Base-by-base conservation (phyloP, 1,140 invertebrate genomes). In the Spodoptera frugiperda region DNA sequence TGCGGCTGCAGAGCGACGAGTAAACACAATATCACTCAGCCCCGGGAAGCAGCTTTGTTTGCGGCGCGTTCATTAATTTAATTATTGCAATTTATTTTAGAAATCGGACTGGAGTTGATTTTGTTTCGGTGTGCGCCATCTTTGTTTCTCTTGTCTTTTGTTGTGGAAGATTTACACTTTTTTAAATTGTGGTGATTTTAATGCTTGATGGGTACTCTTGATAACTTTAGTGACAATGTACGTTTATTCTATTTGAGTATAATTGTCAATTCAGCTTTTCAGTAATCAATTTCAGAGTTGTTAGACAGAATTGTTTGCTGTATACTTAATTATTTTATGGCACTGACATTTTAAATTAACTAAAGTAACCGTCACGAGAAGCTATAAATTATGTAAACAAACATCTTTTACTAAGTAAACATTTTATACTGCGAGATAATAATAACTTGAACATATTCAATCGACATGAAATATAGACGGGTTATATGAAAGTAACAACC, bases 11-110 rank as follows among this genome's bases (percentile, higher is more conserved):
- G 30, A 51, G 46, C n/a, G 39, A 19, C 48, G 59, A 17, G 72
- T 15, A 75, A 75, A 75, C 59, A 75, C 30, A 65, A 54, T 75
- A 53, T 63, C 57, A 65, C 57, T 63, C 59, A 63, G 59, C 49
- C 19, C 55, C 10, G 14, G 14, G 30, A 15, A 30, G 19, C 11
- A 5, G 71, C 39, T 17, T 77, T 77, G 67, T 77, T 75, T 75
- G 71, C 55, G 19, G n/a, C 25, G 15, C 59, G 59, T 75, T 75
- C 49, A 75, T 65, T 75, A 75, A 65, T 75, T 54, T 61, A 61
- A 19, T 46, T 73, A 59, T 73, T 63, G 59, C 59, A 48, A 44
- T 67, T 48, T 49, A 48, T 67, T 67, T 48, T 67, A 67, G 63
- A 67, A 67, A 67, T 67, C 44, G 33, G 59, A 63, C 33, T 63